These are phyloP conservation scores for Drosophila baimaii DNA, from an alignment of 1,140 invertebrate species.

Conservation along the genomic window DNA sequence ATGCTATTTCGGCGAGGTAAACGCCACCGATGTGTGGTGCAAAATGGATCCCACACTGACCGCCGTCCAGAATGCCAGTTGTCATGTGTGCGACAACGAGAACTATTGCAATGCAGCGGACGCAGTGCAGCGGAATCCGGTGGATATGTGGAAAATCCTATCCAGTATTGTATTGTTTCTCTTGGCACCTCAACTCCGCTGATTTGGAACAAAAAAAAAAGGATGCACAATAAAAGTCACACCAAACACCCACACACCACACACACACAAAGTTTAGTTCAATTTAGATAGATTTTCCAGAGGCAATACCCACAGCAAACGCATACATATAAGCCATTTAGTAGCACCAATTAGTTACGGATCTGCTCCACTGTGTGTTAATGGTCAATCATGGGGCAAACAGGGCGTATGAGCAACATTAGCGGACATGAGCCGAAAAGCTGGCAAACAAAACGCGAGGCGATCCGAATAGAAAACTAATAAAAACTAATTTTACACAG, in stretches of 20 bases:
- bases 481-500: constrained; percentile 73
- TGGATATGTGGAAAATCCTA: constrained; percentile 39
- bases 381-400: constrained; percentile 31
- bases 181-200: constrained; percentile 19
- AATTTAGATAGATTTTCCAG: constrained; percentile 22
- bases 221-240: constrained; percentile 27
- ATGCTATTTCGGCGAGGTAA: constrained; percentile 78
- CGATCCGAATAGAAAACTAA: constrained; percentile 60
- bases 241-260: constrained; percentile 1
- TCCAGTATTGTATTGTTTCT: constrained; percentile 45
- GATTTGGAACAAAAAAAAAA: neutral
- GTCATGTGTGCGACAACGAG: constrained; percentile 74
- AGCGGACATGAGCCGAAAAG: constrained; percentile 44
- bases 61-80: constrained; percentile 61
- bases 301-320: too few relatives aligned
- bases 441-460: constrained; percentile 48
- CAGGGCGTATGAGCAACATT: constrained; percentile 40
- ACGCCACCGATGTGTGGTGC: constrained; percentile 71
- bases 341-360: constrained; percentile 6
- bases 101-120: constrained; percentile 67
- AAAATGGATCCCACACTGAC: constrained; percentile 69
- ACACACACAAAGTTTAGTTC: constrained; percentile 30
- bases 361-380: constrained; percentile 23
- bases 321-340: too few relatives aligned
- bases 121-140: neutral